A percentile compares a stretch with the other conserved stretches of the same genome.
These are phyloP conservation scores for Lobophora halterata DNA, from an alignment of 2,888 invertebrate genomes.

Conservation along the genomic window DNA sequence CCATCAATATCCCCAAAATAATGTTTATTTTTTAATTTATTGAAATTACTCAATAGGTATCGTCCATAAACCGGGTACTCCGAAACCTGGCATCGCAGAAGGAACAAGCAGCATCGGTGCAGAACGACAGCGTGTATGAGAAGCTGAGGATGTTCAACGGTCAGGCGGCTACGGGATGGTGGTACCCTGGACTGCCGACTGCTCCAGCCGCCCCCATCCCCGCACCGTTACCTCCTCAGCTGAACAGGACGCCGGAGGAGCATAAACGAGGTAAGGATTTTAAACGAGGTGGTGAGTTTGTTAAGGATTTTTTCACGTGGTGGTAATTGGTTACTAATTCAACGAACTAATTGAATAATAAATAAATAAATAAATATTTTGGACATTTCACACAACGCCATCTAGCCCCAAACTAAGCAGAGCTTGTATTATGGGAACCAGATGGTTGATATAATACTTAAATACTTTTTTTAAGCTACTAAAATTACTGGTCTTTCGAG, in stretches of 20 bases:
- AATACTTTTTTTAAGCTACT: no score
- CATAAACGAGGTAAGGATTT: slow-evolving; percentile 92
- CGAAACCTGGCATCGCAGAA: slow-evolving; percentile 98
- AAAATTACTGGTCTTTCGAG: no score
- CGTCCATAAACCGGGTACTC: slow-evolving; percentile 98
- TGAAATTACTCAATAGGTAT: slow-evolving; percentile 84
- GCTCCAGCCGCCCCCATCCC: slow-evolving; percentile 88
- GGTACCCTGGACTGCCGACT: slow-evolving; percentile 91
- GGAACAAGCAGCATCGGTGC: slow-evolving; percentile 92
- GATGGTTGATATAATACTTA: no score
- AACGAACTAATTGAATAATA: no score
- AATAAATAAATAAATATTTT: no score
- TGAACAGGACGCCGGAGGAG: slow-evolving; percentile 83
- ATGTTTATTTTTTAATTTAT: slow-evolving; percentile 21
- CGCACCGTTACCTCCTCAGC: slow-evolving; percentile 82
- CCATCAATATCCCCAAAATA: slow-evolving; percentile 22
- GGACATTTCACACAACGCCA: no score
- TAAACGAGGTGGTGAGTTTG: no score
- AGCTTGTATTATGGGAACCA: no score
- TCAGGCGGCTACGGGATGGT: slow-evolving; percentile 90
- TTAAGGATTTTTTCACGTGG: no score
- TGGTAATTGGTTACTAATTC: no score
- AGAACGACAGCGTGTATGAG: slow-evolving; percentile 95
- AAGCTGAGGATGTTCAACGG: slow-evolving; percentile 97
- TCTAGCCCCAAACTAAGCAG: no score